Evolutionary conservation across 2,888 invertebrate species (phyloP).

Genomic region (Nemoura dubitans): DNA sequence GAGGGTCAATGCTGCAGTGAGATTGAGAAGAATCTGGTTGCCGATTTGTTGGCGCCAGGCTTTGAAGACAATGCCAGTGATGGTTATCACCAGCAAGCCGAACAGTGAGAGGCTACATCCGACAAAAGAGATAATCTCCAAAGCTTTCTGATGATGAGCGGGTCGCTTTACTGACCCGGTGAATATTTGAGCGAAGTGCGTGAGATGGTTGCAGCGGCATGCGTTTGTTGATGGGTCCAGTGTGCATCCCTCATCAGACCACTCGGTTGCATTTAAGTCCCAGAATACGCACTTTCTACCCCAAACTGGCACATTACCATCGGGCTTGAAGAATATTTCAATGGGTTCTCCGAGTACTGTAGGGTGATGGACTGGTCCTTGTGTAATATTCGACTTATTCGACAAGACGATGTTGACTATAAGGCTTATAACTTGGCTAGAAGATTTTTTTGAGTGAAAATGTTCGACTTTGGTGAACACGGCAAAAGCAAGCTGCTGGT

Average conservation of each 20-base stretch:
- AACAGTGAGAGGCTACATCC: slow-evolving; percentile 69
- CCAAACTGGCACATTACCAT: slow-evolving; percentile 16
- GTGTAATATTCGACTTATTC: neutral
- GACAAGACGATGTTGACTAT: slow-evolving; percentile 54
- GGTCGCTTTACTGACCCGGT: slow-evolving; percentile 50
- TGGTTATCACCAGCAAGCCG: slow-evolving; percentile 67
- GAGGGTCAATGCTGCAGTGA: slow-evolving; percentile 69
- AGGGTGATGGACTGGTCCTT: slow-evolving; percentile 43
- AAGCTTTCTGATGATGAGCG: slow-evolving; percentile 56
- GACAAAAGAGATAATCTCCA: slow-evolving; percentile 68
- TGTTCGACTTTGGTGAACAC: no score
- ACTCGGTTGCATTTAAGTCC: slow-evolving; percentile 61
- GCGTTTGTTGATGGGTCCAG: slow-evolving; percentile 48
- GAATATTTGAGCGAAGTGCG: slow-evolving; percentile 68
- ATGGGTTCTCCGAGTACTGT: slow-evolving; percentile 45
- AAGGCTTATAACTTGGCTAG: slow-evolving; percentile 53
- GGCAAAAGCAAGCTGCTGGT: no score
- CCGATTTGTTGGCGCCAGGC: slow-evolving; percentile 72
- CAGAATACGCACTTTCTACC: slow-evolving; percentile 64
- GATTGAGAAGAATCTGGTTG: slow-evolving; percentile 71
- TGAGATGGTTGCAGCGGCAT: slow-evolving; percentile 67
- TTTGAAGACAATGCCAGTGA: slow-evolving; percentile 67
- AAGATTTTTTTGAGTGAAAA: no score
- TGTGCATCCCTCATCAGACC: slow-evolving; percentile 53
- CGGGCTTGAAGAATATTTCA: slow-evolving; percentile 50